Evolutionary conservation across 1,140 invertebrate genomes (phyloP), one percentile per base, ranked within the genome.

Genomic region (Orius insidiosus): DNA sequence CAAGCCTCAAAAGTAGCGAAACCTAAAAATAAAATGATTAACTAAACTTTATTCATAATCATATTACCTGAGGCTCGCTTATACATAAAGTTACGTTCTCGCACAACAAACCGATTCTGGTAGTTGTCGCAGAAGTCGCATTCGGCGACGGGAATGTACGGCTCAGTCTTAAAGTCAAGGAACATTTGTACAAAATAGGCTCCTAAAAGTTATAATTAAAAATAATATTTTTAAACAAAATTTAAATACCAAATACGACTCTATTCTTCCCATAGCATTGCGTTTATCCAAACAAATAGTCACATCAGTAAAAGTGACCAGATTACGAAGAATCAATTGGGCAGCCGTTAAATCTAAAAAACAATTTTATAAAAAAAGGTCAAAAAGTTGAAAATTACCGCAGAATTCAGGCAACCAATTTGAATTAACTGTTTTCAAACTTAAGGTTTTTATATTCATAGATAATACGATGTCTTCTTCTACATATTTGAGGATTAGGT

Each of bases 381-480:
- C 16, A 38, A 19, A 37, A 46, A 39, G 37, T 39, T 43, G 15
- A 5, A 50, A 44, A 49, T 52, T 65, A 80, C 84, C 90, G 52
- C 80, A 75, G 68, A 92, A 95, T 18, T 82, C 68, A 44, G 80
- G 71, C 52, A 82, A 71, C 92, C 92, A 96, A 51, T 80, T 70
- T 10, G 75, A 67, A 60, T 88, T 78, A 5, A 80, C 85, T 52
- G 83, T 83, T 58, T 80, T 77, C 50, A 86, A 74, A 54, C 78
- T 79, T 16, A 90, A 70, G 45, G 81, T 80, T 63, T 88, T 85
- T 1, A 93, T 80, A 63, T 95, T 95, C 53, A 96, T 74, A 8
- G 88, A 94, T 8, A 97, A 67, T 5, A 95, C 89, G 57, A 96
- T 90, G 61, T 97, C 93, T 58, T 95, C 90, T 61, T 97, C 90